Evolutionary conservation across 2,797 vertebrate species (phyloP), one percentile per base, ranked within the genome.

Genomic region (Amblyraja radiata): DNA sequence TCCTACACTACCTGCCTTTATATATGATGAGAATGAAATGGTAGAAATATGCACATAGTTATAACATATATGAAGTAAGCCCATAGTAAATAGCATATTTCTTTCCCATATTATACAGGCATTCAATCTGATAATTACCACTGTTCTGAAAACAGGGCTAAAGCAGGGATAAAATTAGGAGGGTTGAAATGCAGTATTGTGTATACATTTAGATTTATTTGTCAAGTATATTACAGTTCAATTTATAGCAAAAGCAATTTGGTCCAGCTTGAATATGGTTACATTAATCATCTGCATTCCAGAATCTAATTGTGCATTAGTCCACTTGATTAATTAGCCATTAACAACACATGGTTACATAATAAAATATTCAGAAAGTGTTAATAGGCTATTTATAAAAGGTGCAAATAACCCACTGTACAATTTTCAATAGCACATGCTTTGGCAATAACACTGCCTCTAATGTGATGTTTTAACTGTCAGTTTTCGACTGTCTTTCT

Each of bases 311-410:
- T 73, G 88, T 90, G 0, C n/a, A 10, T 65, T 65, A 88, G 63
- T 88, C 58, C 61, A 88, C 28, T 32, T 36, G 25, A 88, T 88
- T 88, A 65, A 88, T 88, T 88, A 88, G 25, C n/a, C 23, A 90
- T 90, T 90, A 39, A 90, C 58, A 86, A 61, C 86, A 71, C 86
- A 39, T 90, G 86, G 63, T 71, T 71, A 36, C 63, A 90, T 65
- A 90, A 90, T 32, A n/a, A 90, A 71, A 73, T 73, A 10, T 32
- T 73, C 88, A 90, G 68, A 73, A 90, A 71, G 68, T 90, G 88
- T 73, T 71, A 90, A 90, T 39, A 46, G 14, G 68, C 32, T 90
- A 90, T 73, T 73, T 71, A 90, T 71, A 90, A 90, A 39, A 90
- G n/a, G 68, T 90, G 88, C 65, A 73, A 90, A 46, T 90, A 71